Base-by-base conservation (phyloP, 2,888 invertebrate genomes). In the Anoncus sp. region DNA sequence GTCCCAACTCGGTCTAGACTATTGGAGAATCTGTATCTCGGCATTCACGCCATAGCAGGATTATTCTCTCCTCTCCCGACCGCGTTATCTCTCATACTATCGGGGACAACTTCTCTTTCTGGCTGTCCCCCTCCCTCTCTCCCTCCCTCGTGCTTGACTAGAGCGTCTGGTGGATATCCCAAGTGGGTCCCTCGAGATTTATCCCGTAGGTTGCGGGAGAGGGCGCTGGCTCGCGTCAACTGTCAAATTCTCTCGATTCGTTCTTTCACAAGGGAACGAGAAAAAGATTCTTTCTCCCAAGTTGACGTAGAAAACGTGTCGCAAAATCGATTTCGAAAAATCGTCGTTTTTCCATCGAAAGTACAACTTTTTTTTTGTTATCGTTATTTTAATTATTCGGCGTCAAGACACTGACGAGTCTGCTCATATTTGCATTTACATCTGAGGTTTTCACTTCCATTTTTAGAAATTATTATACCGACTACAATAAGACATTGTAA, bases 241-340 rank as follows among this genome's bases (percentile, higher is more conserved):
- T 14, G 75, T 80, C 79, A 55, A 75, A 73, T 77, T 82, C 75
- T 75, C 79, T 82, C 67, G 55, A 45, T 31, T 55, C 57, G 27
- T 16, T 74, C 81, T 62, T 69, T 53, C 66, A 47, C 49, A 27
- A 63, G 65, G 63, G 67, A 47, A 57, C 18, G 40, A 45, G 45
- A 51, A 18, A 51, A n/a, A 63, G 70, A 62, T 24, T 49, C 76
- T 55, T 16, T 40, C 67, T 53, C 53, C 67, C 59, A 27, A 20
- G 12, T 49, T 22, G 53, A 60, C 38, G 20, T 35, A 53, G 40
- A 67, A 75, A 81, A 79, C 53, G 12, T 35, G 51, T 55, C 66
- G 69, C 16, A 67, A 71, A 76, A 73, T 59, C 59, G 27, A 40
- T 27, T 24, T n/a, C 40, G 6, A 40, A 51, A 53, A 20, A 38